A percentile compares a stretch with the other conserved stretches of the same genome.
Evolutionary conservation across 2,888 invertebrate genomes (phyloP).

Genomic region (Dryobota labecula): DNA sequence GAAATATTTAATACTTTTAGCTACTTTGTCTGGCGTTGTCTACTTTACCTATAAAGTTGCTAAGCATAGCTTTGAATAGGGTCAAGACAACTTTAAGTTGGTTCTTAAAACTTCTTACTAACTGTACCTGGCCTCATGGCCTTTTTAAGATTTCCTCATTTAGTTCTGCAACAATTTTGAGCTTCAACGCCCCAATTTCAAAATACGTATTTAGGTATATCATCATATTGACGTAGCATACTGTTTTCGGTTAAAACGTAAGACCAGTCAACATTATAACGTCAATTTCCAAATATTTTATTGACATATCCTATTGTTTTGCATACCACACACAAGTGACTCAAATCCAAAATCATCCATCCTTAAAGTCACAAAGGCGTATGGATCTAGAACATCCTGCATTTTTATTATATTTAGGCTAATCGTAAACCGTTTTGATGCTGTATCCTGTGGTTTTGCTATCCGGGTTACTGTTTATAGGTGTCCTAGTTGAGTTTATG

Average conservation of each 20-base stretch:
- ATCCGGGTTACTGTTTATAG: slow-evolving; percentile 38
- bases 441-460: slow-evolving; percentile 41
- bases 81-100: background rate
- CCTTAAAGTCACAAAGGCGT: slow-evolving; percentile 7
- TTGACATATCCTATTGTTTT: slow-evolving; percentile 17
- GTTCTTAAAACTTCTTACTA: too few relatives aligned
- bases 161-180: background rate
- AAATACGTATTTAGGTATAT: background rate
- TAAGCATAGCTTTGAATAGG: background rate
- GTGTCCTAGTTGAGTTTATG: slow-evolving; percentile 35
- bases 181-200: background rate
- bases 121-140: too few relatives aligned
- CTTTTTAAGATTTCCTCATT: background rate
- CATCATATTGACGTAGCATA: background rate
- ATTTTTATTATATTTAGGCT: slow-evolving; percentile 34
- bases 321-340: background rate
- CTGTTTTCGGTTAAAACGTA: slow-evolving; percentile 1
- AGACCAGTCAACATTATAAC: background rate
- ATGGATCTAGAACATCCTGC: slow-evolving; percentile 42
- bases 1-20: background rate
- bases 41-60: background rate
- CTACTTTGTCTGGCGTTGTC: background rate
- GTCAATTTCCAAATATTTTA: slow-evolving; percentile 15
- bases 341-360: slow-evolving; percentile 3
- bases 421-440: slow-evolving; percentile 34